Conservation (phyloP, 2,113 vertebrate genomes). For the Aix galericulata region DNA sequence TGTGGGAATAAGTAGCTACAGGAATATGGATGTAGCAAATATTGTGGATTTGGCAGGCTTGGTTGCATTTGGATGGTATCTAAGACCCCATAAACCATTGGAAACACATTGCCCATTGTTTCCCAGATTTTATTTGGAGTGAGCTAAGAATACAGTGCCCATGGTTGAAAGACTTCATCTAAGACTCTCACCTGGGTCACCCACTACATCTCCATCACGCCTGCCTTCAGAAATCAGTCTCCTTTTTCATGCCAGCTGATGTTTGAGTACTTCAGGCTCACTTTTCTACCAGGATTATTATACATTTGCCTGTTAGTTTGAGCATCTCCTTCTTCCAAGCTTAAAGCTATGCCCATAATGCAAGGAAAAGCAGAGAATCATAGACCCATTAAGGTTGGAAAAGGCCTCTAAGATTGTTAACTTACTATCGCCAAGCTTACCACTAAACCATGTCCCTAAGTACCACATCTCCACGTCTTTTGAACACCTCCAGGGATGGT, state of each 20-base stretch:
- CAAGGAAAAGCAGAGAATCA: not conserved
- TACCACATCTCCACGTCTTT: no score
- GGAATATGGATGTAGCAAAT: not conserved
- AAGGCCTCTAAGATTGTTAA: no score
- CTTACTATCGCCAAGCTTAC: no score
- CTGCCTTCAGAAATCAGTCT: not conserved
- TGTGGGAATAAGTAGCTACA: not conserved
- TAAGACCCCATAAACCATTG: not conserved
- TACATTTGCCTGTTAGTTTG: not conserved
- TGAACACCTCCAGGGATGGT: no score
- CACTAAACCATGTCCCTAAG: no score
- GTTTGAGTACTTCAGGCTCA: not conserved
- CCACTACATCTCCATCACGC: rapidly evolving
- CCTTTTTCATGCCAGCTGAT: not conserved
- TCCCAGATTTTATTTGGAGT: not conserved
- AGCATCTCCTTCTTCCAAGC: not conserved
- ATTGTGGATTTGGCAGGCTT: not conserved
- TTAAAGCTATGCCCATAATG: not conserved
- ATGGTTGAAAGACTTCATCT: not conserved
- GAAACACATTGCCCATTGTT: not conserved
- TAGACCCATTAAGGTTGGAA: no score
- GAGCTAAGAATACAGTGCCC: not conserved
- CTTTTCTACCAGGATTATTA: not conserved
- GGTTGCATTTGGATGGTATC: not conserved
- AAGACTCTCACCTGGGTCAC: not conserved